Evolutionary conservation across 2,888 invertebrate species (phyloP).

Genomic region (Dusona sp.): DNA sequence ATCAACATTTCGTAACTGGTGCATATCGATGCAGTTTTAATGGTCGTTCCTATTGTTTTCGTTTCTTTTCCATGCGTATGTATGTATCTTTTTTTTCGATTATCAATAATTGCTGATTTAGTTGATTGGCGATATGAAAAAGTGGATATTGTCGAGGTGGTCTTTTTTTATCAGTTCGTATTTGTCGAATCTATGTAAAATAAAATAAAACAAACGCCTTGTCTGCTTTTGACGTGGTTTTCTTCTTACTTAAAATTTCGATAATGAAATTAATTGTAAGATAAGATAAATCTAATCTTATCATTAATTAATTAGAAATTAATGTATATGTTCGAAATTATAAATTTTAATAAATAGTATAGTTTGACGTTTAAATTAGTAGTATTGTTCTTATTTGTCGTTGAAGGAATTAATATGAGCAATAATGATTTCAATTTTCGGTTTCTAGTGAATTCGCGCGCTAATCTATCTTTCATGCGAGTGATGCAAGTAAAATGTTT

Average conservation of each 20-base stretch:
- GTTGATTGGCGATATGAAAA: background rate
- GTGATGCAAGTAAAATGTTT: too few relatives aligned
- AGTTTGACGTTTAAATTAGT: background rate
- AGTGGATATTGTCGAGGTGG: background rate
- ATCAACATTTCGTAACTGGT: conserved; percentile 42
- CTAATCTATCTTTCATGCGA: too few relatives aligned
- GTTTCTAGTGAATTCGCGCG: background rate
- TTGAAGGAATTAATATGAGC: background rate
- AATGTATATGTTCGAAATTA: background rate
- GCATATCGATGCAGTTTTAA: conserved; percentile 43
- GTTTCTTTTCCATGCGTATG: background rate
- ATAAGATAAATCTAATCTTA: background rate
- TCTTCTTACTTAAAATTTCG: background rate
- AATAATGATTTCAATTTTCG: background rate
- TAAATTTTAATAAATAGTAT: background rate
- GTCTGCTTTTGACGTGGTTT: background rate
- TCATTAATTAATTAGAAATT: too few relatives aligned
- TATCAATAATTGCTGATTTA: conserved; percentile 32
- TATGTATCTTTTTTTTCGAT: background rate
- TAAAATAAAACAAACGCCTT: background rate
- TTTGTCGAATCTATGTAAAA: background rate
- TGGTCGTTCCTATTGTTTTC: background rate
- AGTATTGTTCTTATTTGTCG: background rate
- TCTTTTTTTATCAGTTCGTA: background rate
- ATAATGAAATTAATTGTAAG: background rate